Evolutionary conservation across 2,113 vertebrate species (phyloP).

Genomic region (Uria aalge): DNA sequence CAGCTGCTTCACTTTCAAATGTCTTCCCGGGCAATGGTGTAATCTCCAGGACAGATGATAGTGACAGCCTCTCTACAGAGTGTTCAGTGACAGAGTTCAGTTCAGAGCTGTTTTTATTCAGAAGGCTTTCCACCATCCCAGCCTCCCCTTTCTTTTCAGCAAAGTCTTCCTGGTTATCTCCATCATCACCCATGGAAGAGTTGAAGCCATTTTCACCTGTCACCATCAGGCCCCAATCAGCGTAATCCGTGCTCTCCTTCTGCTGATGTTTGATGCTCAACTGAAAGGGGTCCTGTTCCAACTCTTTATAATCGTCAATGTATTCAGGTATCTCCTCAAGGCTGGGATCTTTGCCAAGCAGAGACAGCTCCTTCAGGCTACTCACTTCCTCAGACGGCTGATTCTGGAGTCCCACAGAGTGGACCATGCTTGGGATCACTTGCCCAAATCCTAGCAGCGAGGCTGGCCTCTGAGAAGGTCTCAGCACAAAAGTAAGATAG

Average conservation of each 20-base stretch:
- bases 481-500: constrained; percentile 80
- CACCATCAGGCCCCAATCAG: constrained; percentile 56
- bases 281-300: constrained; percentile 60
- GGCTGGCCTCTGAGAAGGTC: constrained; percentile 70
- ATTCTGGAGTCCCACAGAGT: constrained; percentile 51
- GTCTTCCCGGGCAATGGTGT: neutral
- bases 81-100: neutral
- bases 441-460: constrained; percentile 74
- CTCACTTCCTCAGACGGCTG: constrained; percentile 59
- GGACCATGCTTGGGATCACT: constrained; percentile 65
- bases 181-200: constrained; percentile 49
- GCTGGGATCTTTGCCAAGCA: constrained; percentile 69
- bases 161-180: neutral
- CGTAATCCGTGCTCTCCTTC: constrained; percentile 34
- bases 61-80: neutral
- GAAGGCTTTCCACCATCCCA: neutral
- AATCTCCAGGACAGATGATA: neutral
- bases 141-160: neutral
- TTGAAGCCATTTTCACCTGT: constrained; percentile 67
- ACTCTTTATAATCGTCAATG: constrained; percentile 69
- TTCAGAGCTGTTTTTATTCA: constrained; percentile 1
- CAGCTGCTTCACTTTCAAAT: neutral
- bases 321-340: constrained; percentile 74
- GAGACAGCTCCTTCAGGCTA: constrained; percentile 77
- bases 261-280: constrained; percentile 37